Evolutionary conservation across 2,888 invertebrate genomes (phyloP).

Genomic region (Noctua janthina): DNA sequence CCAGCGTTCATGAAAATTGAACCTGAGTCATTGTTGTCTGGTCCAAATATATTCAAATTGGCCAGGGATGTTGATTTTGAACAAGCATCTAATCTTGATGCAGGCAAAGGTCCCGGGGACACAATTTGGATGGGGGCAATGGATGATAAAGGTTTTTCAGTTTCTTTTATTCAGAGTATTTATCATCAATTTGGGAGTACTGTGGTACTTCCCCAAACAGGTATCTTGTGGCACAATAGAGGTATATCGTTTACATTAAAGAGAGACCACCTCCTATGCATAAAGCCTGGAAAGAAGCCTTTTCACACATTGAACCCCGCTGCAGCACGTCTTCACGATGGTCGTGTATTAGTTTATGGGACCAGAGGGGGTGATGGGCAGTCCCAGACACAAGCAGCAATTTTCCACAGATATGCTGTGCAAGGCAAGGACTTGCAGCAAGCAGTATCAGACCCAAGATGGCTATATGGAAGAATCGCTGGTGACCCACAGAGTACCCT

Average conservation of each 20-base stretch:
- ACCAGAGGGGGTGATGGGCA: conserved; percentile 87
- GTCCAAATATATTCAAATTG: conserved; percentile 75
- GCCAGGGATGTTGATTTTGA: conserved; percentile 75
- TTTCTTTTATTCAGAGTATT: conserved; percentile 86
- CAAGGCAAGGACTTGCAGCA: conserved; percentile 80
- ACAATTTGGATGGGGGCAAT: conserved; percentile 87
- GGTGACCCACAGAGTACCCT: conserved; percentile 71
- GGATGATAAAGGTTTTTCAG: conserved; percentile 85
- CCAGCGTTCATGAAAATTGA: conserved; percentile 81
- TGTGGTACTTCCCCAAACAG: conserved; percentile 82
- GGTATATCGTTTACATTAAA: conserved; percentile 80
- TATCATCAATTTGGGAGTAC: conserved; percentile 83
- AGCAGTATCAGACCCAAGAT: conserved; percentile 80
- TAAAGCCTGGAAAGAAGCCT: conserved; percentile 86
- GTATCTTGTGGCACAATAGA: conserved; percentile 86
- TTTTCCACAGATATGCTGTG: conserved; percentile 86
- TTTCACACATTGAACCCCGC: conserved; percentile 85
- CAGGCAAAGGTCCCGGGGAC: conserved; percentile 81
- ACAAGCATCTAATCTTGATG: conserved; percentile 68
- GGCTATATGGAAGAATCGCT: conserved; percentile 79
- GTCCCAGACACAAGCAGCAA: conserved; percentile 84
- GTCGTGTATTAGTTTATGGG: conserved; percentile 84
- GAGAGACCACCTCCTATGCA: conserved; percentile 73
- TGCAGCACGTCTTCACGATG: conserved; percentile 83
- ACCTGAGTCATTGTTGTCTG: conserved; percentile 75